A percentile compares a stretch with the other conserved stretches of the same genome.
Evolutionary conservation across 2,888 invertebrate species (phyloP).

Genomic region (Agrotis ipsilon): DNA sequence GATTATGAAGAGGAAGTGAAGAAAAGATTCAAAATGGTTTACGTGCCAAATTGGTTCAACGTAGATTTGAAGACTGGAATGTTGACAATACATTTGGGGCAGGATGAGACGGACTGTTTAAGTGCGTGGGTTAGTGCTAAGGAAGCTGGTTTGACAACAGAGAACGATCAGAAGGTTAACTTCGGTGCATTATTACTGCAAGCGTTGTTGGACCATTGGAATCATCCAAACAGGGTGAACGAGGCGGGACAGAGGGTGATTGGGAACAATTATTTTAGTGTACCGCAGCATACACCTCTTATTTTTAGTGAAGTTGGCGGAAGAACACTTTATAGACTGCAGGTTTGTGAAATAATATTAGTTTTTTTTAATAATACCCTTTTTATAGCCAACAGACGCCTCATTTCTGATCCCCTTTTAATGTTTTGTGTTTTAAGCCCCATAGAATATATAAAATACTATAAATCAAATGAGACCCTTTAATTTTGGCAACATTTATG

Average conservation of each 20-base stretch:
- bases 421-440: too few species aligned
- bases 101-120: conserved; percentile 99
- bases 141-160: conserved; percentile 96
- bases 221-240: conserved; percentile 92
- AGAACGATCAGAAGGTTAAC: conserved; percentile 97
- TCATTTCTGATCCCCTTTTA: not conserved
- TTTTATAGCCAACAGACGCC: too few species aligned
- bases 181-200: conserved; percentile 98
- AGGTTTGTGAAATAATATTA: conserved; percentile 70
- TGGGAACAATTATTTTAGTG: conserved; percentile 95
- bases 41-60: conserved; percentile 99
- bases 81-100: conserved; percentile 98
- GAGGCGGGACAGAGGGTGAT: conserved; percentile 94
- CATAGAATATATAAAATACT: too few species aligned
- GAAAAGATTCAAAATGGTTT: conserved; percentile 97
- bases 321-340: conserved; percentile 96
- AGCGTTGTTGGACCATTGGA: conserved; percentile 99
- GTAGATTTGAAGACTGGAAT: conserved; percentile 99
- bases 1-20: conserved; percentile 98
- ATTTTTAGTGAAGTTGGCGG: conserved; percentile 99
- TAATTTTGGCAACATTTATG: not conserved
- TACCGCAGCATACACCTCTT: conserved; percentile 98
- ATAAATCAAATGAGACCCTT: too few species aligned
- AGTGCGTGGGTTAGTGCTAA: conserved; percentile 99
- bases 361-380: not conserved